Conservation (phyloP, 1,140 invertebrate genomes). For the Prorops nasuta region DNA sequence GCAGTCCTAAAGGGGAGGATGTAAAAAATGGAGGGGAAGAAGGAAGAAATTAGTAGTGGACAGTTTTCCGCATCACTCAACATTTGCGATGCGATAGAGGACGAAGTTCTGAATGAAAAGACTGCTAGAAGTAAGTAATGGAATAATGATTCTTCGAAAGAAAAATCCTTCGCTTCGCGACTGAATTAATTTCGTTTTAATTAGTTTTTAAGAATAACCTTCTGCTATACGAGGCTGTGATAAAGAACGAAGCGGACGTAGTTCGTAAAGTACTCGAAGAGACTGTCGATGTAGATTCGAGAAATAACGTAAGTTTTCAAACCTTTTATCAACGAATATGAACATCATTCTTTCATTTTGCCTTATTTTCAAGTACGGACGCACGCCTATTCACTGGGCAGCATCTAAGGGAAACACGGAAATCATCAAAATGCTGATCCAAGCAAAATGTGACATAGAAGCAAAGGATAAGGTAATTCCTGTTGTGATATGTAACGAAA, state of each 20-base stretch:
- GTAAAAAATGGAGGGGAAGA: no score
- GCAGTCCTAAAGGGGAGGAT: no score
- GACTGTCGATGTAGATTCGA: conserved; percentile 67
- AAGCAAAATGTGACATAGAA: conserved; percentile 74
- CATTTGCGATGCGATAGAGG: conserved; percentile 36
- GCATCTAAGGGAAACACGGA: conserved; percentile 71
- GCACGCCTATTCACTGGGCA: conserved; percentile 76
- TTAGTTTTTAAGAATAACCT: conserved; percentile 64
- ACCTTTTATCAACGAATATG: no score
- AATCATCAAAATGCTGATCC: conserved; percentile 70
- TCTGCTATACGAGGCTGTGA: conserved; percentile 70
- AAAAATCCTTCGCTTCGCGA: no score
- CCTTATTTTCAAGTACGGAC: conserved; percentile 67
- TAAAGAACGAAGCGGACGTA: conserved; percentile 68
- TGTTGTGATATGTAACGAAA: background rate
- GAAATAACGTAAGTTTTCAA: conserved; percentile 72
- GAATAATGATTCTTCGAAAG: no score
- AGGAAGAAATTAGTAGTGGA: conserved; percentile 25
- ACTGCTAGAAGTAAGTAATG: conserved; percentile 40
- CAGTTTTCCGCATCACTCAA: conserved; percentile 32
- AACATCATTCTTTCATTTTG: no score
- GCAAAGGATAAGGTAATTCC: conserved; percentile 71
- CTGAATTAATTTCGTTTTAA: background rate
- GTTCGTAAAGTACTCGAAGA: conserved; percentile 64
- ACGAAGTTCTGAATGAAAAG: conserved; percentile 39